Evolutionary conservation across 2,113 vertebrate species (phyloP), one percentile per base, ranked within the genome.

Genomic region (Desmodus rotundus): DNA sequence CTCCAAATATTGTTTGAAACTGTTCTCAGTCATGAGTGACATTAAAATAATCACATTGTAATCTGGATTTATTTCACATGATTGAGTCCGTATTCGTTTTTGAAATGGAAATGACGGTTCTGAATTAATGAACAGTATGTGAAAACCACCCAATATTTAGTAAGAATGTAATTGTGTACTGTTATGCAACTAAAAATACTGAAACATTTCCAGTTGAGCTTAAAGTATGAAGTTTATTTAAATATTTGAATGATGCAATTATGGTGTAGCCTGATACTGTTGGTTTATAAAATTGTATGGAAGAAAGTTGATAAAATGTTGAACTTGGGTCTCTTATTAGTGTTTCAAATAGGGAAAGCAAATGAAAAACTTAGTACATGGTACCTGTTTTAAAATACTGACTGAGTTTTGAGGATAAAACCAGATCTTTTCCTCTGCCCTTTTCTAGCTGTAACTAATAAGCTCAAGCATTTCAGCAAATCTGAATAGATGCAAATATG

Each of bases 181-280:
- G 89, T 50, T 16, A n/a, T 82, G 15, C 28, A 83, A 38, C 31
- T 76, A 88, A 74, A 95, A 96, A 86, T 91, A 76, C 11, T 73
- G 50, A 93, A 77, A 45, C 36, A 87, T 50, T 83, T 87, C 70
- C 28, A 67, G 31, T 58, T 87, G 52, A 81, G 20, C 26, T 96
- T 50, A 65, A 70, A 58, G 36, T 90, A 47, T 52, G 17, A 58
- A 74, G 68, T 68, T 43, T 87, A 80, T n/a, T 72, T 91, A 86
- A 87, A 7, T 88, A 33, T 91, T 93, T 52, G 19, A 96, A 47
- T 89, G 36, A 65, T 67, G 28, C 96, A 87, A 80, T 68, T 84
- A 67, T n/a, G 74, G 54, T 54, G 24, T n/a, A 50, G 11, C 1
- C 3, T 61, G 47, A 93, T 45, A 83, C 15, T 73, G 15, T 77